Conservation (phyloP, 2,797 vertebrate species). For the Mionectes olivaceus region DNA sequence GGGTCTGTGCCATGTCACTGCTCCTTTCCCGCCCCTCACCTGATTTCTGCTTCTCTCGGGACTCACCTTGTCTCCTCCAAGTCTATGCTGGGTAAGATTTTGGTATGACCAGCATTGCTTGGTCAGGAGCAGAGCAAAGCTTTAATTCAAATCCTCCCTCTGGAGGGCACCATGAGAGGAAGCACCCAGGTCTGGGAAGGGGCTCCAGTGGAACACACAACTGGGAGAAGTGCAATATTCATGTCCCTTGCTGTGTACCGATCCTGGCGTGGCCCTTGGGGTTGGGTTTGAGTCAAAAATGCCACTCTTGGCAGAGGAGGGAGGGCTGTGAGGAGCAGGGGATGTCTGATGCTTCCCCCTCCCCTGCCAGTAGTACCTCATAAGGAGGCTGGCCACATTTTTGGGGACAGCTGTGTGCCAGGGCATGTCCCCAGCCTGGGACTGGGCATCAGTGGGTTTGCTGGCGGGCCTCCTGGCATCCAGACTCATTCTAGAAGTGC, state of each 20-base stretch:
- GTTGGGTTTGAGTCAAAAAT: background rate
- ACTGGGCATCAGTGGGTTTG: background rate
- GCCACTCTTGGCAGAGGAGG: background rate
- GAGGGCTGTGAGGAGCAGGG: background rate
- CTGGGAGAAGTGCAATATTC: constrained; percentile 40
- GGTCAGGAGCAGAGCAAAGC: background rate
- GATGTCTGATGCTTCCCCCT: background rate
- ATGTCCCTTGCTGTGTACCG: background rate
- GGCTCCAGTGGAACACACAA: background rate
- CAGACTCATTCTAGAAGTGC: background rate
- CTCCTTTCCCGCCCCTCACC: background rate
- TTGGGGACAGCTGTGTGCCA: background rate
- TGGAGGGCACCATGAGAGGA: background rate
- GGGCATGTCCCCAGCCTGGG: background rate
- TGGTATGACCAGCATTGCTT: accelerated
- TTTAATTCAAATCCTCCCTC: background rate
- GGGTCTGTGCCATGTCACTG: background rate
- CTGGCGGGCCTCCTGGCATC: background rate
- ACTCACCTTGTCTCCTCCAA: background rate
- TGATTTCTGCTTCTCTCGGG: background rate
- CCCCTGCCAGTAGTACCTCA: background rate
- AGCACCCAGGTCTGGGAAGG: background rate
- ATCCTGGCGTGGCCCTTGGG: background rate
- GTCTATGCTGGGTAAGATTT: background rate
- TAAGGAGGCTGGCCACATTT: background rate